phyloP scores from a whole-genome alignment of 2,113 vertebrate genomes.

The Aegotheles bennettii region DNA sequence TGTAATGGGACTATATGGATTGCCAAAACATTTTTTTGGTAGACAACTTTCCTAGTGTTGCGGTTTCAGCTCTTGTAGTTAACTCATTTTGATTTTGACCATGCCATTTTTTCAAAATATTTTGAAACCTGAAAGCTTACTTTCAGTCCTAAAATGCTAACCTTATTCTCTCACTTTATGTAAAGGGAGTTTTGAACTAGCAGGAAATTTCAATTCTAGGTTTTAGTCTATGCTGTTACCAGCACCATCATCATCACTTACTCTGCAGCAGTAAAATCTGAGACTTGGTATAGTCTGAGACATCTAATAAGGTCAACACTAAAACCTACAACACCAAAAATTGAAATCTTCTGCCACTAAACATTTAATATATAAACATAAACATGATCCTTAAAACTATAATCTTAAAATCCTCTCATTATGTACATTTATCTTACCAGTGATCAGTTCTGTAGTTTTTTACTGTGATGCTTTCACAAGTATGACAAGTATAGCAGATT shows the following conservation, averaged over 20 bases:
- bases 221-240: neutral
- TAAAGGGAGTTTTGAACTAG: neutral
- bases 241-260: neutral
- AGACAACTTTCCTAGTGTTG: neutral
- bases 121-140: neutral
- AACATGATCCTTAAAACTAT: neutral
- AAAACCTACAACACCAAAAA: neutral
- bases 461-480: neutral
- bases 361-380: neutral
- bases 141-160: neutral
- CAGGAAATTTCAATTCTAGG: neutral
- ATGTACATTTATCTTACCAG: neutral
- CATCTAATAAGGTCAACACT: neutral
- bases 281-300: neutral
- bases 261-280: neutral
- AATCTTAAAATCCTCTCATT: too few species aligned
- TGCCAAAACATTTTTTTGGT: neutral
- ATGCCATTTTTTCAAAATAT: neutral
- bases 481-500: neutral
- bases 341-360: neutral
- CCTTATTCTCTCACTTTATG: neutral
- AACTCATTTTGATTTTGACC: neutral
- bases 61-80: neutral
- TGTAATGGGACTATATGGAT: neutral
- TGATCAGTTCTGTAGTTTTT: neutral